These are phyloP conservation scores for Athripsodes cinereus DNA, from an alignment of 2,888 invertebrate genomes.

Conservation along the genomic window DNA sequence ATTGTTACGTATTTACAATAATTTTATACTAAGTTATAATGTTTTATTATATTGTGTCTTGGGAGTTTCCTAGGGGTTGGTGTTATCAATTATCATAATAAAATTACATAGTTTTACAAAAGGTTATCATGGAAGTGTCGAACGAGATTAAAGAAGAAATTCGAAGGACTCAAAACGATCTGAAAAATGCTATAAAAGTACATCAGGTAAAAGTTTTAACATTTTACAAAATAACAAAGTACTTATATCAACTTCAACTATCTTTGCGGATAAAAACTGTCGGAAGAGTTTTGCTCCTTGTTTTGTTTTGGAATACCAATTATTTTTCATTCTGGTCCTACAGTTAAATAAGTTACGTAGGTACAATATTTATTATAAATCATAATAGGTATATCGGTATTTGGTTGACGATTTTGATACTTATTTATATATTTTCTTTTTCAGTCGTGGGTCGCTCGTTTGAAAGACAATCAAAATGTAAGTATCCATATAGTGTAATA, in stretches of 20 bases:
- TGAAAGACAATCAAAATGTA: slow-evolving; percentile 52
- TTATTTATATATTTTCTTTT: slow-evolving; percentile 24
- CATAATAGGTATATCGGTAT: background rate
- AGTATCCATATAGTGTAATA: too few species aligned
- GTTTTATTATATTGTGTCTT: background rate
- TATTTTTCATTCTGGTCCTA: too few species aligned
- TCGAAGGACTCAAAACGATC: slow-evolving; percentile 52
- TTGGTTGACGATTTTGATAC: slow-evolving; percentile 1
- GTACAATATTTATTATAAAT: background rate
- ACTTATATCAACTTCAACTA: background rate
- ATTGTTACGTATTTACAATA: background rate
- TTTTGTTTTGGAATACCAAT: slow-evolving; percentile 18
- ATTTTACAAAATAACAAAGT: background rate
- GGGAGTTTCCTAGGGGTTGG: background rate
- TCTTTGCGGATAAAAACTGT: slow-evolving; percentile 1
- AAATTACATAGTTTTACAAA: background rate
- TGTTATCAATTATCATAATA: background rate
- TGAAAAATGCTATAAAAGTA: slow-evolving; percentile 57
- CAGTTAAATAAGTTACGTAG: background rate
- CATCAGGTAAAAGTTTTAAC: slow-evolving; percentile 49
- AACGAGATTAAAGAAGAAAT: slow-evolving; percentile 57
- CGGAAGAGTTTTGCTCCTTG: too few species aligned
- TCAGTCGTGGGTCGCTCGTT: slow-evolving; percentile 52
- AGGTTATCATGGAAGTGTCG: slow-evolving; percentile 51
- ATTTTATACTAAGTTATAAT: background rate